Base-by-base conservation (phyloP, 2,797 vertebrate species). In the Octomys mimax region DNA sequence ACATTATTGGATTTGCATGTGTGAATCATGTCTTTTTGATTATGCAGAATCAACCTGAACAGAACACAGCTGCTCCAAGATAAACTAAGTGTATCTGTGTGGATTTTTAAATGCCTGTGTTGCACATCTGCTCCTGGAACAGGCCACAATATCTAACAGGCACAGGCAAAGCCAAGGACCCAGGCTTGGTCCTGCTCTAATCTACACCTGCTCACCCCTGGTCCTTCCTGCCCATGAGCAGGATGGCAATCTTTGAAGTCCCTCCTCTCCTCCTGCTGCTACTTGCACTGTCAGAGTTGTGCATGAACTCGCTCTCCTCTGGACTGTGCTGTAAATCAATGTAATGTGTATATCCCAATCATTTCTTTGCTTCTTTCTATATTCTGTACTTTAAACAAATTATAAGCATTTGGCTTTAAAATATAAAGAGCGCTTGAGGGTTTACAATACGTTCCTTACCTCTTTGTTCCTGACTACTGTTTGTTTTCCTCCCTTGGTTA, bases 31-130 rank as follows among this genome's bases (percentile, higher is more conserved):
- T 84, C 54, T 73, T 87, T 96, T 94, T 84, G 75, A 96, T 95
- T 95, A 96, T 71, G 52, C 70, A 75, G 86, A 95, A 94, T 97
- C 93, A 94, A 95, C 70, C 86, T 77, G 62, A 97, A 90, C 70
- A 95, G 96, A 96, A 95, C 70, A 94, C 96, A 96, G 89, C 82
- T 90, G 85, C 70, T 78, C 33, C 82, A 90, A 89, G 52, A 87
- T 84, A 93, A 96, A 86, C 62, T 57, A 36, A 14, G 11, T 89
- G 9, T 66, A 52, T 95, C 75, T 90, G 26, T 62, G 52, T 88
- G 52, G 22, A 1, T 54, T 91, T 95, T 61, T 64, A 80, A 92
- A 91, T 61, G 42, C 39, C 39, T 28, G 12, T 54, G 18, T 54
- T 81, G 18, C 33, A 82, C 39, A 31, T 71, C 19, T 3, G 54